phyloP scores from a whole-genome alignment of 2,888 invertebrate genomes.

The Sycophila texana region DNA sequence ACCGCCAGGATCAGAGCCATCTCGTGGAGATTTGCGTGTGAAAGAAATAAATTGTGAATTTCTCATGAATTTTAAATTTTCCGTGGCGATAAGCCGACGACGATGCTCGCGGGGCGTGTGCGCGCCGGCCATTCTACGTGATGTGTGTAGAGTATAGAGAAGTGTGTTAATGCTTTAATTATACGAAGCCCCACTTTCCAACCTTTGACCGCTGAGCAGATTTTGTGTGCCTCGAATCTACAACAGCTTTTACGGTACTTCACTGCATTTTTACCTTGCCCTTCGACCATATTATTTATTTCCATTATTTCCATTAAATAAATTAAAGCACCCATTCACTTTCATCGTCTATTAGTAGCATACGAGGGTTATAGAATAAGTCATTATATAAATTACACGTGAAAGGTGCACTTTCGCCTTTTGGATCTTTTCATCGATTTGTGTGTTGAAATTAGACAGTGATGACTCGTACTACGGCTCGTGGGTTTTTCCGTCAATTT shows the following conservation, averaged over 20 bases:
- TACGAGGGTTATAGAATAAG: too few species aligned
- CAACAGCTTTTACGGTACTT: neutral
- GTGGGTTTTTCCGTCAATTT: too few species aligned
- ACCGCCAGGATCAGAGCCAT: neutral
- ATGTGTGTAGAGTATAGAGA: neutral
- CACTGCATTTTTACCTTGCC: too few species aligned
- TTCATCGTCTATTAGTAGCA: too few species aligned
- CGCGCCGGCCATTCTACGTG: neutral
- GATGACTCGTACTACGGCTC: too few species aligned
- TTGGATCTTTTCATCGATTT: too few species aligned
- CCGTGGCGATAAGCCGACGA: neutral
- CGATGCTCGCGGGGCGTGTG: neutral
- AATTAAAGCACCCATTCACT: too few species aligned
- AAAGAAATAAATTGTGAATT: neutral
- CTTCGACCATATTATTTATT: too few species aligned
- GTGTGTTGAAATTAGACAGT: too few species aligned
- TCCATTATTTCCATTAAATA: too few species aligned
- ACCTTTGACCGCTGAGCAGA: constrained; percentile 65
- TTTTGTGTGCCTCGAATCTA: neutral
- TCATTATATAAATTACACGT: too few species aligned
- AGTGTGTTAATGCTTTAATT: constrained; percentile 68
- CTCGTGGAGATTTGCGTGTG: neutral
- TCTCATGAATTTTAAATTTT: constrained; percentile 18
- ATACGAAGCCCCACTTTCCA: constrained; percentile 69
- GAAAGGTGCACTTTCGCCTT: too few species aligned